These are phyloP conservation scores for Synanthedon formicaeformis DNA, from an alignment of 2,888 invertebrate genomes.

Conservation along the genomic window DNA sequence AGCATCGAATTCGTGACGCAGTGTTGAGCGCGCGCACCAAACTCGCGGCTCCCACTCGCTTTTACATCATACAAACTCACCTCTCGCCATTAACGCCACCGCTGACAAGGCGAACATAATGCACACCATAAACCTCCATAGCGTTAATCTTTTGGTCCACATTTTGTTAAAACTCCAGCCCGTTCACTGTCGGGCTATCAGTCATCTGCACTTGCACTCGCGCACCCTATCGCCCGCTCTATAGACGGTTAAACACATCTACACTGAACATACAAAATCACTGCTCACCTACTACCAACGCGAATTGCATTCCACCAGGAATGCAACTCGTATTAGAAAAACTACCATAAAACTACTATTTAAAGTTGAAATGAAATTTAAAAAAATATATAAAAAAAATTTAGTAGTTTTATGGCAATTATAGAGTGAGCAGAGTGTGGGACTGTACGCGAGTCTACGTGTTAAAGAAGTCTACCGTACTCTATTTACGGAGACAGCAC, in stretches of 20 bases:
- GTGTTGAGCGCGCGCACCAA: slow-evolving; percentile 28
- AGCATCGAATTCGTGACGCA: slow-evolving; percentile 59
- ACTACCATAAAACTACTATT: slow-evolving; percentile 36
- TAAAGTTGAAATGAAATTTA: slow-evolving; percentile 1
- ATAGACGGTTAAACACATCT: slow-evolving; percentile 44
- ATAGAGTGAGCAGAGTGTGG: slow-evolving; percentile 22
- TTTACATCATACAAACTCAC: slow-evolving; percentile 35
- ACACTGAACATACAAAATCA: slow-evolving; percentile 38
- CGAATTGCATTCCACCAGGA: slow-evolving; percentile 41
- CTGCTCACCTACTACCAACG: slow-evolving; percentile 16
- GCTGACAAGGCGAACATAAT: slow-evolving; percentile 53
- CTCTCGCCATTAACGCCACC: slow-evolving; percentile 50
- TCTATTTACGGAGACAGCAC: slow-evolving; percentile 72
- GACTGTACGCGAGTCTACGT: slow-evolving; percentile 38
- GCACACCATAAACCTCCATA: slow-evolving; percentile 68
- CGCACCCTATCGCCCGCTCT: slow-evolving; percentile 63
- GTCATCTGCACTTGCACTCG: slow-evolving; percentile 69
- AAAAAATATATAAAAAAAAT: neutral
- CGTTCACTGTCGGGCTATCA: slow-evolving; percentile 52
- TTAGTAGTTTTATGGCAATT: slow-evolving; percentile 11
- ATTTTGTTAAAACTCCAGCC: slow-evolving; percentile 54
- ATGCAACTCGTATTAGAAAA: slow-evolving; percentile 43
- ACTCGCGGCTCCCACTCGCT: slow-evolving; percentile 20
- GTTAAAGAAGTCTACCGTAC: slow-evolving; percentile 46
- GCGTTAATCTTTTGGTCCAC: slow-evolving; percentile 63